Conservation (phyloP, 2,113 vertebrate genomes). For the Oxyruncus cristatus region DNA sequence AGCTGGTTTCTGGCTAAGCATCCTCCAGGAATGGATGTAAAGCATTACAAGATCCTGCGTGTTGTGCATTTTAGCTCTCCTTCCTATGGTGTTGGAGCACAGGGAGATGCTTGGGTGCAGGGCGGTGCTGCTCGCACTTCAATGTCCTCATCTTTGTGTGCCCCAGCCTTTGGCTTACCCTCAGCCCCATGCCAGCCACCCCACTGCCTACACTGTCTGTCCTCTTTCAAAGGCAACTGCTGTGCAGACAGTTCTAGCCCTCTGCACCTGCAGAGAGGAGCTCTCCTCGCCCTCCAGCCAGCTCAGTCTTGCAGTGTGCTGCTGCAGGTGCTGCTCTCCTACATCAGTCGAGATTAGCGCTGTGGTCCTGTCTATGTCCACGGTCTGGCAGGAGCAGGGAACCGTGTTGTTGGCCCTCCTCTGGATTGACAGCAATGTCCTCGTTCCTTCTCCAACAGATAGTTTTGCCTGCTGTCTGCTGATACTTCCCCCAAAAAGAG, state of each 20-base stretch:
- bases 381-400: background rate
- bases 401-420: background rate
- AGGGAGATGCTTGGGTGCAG: background rate
- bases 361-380: background rate
- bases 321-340: background rate
- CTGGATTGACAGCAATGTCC: background rate
- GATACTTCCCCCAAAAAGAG: background rate
- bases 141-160: background rate
- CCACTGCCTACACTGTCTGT: background rate
- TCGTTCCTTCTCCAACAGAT: background rate
- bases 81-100: background rate
- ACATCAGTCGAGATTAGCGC: background rate
- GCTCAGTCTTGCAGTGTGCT: background rate
- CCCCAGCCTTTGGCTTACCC: background rate
- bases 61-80: background rate
- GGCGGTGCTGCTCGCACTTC: background rate
- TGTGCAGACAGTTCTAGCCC: background rate
- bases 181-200: background rate
- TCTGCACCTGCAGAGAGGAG: background rate
- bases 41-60: background rate
- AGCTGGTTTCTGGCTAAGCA: background rate
- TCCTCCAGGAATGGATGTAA: background rate
- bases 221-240: background rate
- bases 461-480: background rate
- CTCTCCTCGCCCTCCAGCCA: accelerated